Base-by-base conservation (phyloP, 2,797 vertebrate species). In the Atherinosoma microstoma region DNA sequence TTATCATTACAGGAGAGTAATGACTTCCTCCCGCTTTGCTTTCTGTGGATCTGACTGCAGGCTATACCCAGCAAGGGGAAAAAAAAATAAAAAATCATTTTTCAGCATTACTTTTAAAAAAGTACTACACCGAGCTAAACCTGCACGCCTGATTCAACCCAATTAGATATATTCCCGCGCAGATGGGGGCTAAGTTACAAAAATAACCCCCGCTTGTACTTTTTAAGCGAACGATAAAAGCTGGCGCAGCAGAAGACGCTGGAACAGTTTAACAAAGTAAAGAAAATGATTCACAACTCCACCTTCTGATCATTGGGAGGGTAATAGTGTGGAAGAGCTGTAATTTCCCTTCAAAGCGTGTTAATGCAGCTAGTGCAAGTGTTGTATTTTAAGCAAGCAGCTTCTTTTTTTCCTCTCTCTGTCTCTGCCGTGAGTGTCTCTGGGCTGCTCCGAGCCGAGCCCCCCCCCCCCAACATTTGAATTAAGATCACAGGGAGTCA, bases 1-100 rank as follows among this genome's bases (percentile, higher is more conserved):
- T 91, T 72, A 91, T 82, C 82, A 84, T 87, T 86, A 90, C 70
- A 75, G 79, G 74, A 64, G 79, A 70, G 77, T 90, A 87, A 92
- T 89, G 79, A 86, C 80, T 90, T 87, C 79, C 82, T 78, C 78
- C 84, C 66, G 67, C 76, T 87, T 80, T 83, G 73, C 83, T 80
- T 77, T 86, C 69, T 69, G 73, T 72, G 62, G 71, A 73, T 87
- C 75, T 80, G 66, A 79, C 87, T 83, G 59, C 56, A 32, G 84
- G 87, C 84, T 65, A 27, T 27, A 68, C 82, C 73, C 77, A 56
- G 67, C 68, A 60, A 63, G 24, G 24, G 24, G 24, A 1, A 27
- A 27, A 27, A 27, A 27, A 27, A 27, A 27, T 56, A 66, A 66
- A 81, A 45, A 87, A 90, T 83, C n/a, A 65, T 82, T 89, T 77